These are phyloP conservation scores for Brachionus manjavacas DNA, from an alignment of 1,140 invertebrate genomes.

Conservation along the genomic window DNA sequence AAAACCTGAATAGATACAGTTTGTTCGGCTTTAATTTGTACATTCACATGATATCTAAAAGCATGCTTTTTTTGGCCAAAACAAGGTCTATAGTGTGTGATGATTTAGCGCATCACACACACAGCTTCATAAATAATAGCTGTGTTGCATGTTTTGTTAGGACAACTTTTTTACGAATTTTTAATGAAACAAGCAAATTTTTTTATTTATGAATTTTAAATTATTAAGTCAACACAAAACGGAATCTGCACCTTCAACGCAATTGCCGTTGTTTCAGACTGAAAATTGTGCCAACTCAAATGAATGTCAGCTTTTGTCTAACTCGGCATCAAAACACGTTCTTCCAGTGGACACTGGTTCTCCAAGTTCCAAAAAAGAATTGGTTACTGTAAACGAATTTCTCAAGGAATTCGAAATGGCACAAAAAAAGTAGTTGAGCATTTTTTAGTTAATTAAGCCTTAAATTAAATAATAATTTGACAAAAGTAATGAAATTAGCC, in stretches of 20 bases:
- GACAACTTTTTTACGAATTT: neutral
- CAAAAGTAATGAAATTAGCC: neutral
- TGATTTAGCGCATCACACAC: neutral
- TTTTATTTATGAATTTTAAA: conserved; percentile 35
- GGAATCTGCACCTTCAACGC: conserved; percentile 3
- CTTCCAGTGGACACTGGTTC: neutral
- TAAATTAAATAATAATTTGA: neutral
- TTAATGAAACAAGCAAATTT: neutral
- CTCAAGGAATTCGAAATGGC: conserved; percentile 25
- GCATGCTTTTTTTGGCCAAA: neutral
- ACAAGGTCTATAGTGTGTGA: neutral
- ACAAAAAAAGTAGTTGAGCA: neutral
- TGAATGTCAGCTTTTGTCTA: neutral
- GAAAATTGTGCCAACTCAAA: neutral
- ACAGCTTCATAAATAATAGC: neutral
- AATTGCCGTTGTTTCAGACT: neutral
- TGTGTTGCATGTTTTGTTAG: neutral
- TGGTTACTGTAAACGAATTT: conserved; percentile 38
- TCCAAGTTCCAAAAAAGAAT: neutral
- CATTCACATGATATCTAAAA: neutral
- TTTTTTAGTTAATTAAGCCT: neutral
- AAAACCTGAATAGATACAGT: neutral
- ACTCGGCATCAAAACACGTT: neutral
- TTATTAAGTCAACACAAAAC: conserved; percentile 26
- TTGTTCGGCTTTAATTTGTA: neutral